Evolutionary conservation across 2,888 invertebrate genomes (phyloP), one percentile per base, ranked within the genome.

Genomic region (Macroteleia sp.): DNA sequence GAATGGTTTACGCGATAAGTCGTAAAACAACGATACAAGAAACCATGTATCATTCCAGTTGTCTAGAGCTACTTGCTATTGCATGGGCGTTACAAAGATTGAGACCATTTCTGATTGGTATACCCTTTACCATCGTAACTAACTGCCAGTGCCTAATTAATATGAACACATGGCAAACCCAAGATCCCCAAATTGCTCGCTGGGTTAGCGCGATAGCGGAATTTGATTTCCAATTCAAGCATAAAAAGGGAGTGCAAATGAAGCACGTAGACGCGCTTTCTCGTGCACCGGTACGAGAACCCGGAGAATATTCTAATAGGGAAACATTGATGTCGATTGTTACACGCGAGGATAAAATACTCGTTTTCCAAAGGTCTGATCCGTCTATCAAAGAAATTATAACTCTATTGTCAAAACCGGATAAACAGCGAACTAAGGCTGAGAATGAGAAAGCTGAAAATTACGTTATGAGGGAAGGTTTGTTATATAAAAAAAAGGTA

Each of bases 61-160:
- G 61, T 12, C 12, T 61, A 25, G 48, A 48, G 12, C 16, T 62
- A 17, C 16, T 62, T 12, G 48, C 48, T 10, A 50, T 62, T 6
- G 30, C 44, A 2, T 62, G 36, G 62, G 44, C 61, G 5, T 8
- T 44, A 20, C 16, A 34, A 20, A 20, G 46, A 20, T 12, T 61
- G 8, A 30, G 61, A 20, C 34, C 32, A 0, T 77, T 80, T 30
- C 41, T 84, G 9, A 50, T 82, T 1, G 75, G 62, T 1, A 73
- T 82, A 5, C 1, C 20, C 10, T 59, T 59, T 22, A 16, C 16
- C 0, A 30, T 59, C 16, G 16, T 59, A 0, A 59, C 59, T 0
- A 34, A 59, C 30, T 46, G 59, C 22, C 32, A 59, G 12, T 17
- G 20, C 19, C 25, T 59, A 1, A 17, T 46, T n/a, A 16, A 41